Conservation (phyloP, 2,113 vertebrate genomes). For the Hemibagrus wyckioides region DNA sequence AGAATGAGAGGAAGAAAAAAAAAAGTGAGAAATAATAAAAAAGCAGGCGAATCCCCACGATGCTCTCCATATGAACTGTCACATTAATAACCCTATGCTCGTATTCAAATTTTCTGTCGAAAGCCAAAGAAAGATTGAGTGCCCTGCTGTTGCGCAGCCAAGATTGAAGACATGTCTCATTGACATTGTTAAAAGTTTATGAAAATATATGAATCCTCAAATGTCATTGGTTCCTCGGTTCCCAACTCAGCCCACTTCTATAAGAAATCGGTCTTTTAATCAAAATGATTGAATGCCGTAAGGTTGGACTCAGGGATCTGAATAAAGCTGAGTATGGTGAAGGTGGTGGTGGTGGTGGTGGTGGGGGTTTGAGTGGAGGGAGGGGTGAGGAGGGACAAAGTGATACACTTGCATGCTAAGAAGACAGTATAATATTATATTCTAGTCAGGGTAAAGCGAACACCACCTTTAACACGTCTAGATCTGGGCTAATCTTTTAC, state of each 20-base stretch:
- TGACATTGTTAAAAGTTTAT: conserved; percentile 99
- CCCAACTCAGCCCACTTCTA: conserved; percentile 88
- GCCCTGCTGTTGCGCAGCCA: conserved; percentile 88
- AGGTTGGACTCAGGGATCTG: conserved; percentile 94
- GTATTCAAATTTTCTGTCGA: conserved; percentile 97
- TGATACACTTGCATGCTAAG: conserved; percentile 27
- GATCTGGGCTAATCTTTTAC: conserved; percentile 37
- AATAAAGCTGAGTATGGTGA: conserved; percentile 67
- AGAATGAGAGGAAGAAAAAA: conserved; percentile 25
- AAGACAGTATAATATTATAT: conserved; percentile 31
- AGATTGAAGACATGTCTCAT: conserved; percentile 99
- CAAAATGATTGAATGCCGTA: conserved; percentile 97
- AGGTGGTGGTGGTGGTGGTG: neutral
- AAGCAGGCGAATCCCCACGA: conserved; percentile 72
- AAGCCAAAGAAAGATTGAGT: conserved; percentile 99
- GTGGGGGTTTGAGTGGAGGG: conserved; percentile 63
- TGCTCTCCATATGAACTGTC: conserved; percentile 79
- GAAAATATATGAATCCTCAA: conserved; percentile 99
- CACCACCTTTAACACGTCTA: conserved; percentile 13
- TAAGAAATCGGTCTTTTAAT: conserved; percentile 98
- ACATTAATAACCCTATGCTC: conserved; percentile 93
- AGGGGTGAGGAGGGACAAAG: conserved; percentile 61
- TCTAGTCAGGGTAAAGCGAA: conserved; percentile 4
- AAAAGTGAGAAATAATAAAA: conserved; percentile 54
- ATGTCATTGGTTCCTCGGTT: conserved; percentile 87